Conservation (phyloP, 2,113 vertebrate genomes). For the Poeciliopsis occidentalis region DNA sequence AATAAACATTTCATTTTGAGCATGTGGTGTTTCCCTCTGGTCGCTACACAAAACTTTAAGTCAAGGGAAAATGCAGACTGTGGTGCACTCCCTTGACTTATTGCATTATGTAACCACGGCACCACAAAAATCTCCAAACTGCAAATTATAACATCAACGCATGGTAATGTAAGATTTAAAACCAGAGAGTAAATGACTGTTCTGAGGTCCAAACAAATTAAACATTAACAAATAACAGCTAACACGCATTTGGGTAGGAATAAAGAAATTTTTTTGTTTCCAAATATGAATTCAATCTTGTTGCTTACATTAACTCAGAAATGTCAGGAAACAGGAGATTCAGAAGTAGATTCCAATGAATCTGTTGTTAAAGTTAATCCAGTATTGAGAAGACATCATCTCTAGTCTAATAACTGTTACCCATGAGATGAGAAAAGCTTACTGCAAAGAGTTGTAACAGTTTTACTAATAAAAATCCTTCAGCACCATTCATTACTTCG, state of each 20-base stretch:
- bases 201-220: neutral
- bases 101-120: neutral
- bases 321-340: no score
- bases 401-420: neutral
- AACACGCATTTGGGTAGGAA: neutral
- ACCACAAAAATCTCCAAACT: slow-evolving; percentile 8
- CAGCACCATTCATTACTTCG: no score
- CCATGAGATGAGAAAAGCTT: no score
- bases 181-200: neutral
- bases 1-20: slow-evolving; percentile 42
- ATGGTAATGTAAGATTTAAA: neutral
- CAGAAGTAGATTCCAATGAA: neutral
- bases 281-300: neutral
- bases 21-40: neutral
- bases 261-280: slow-evolving; percentile 1
- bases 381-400: neutral
- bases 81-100: neutral
- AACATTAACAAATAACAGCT: neutral
- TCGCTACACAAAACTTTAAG: slow-evolving; percentile 21
- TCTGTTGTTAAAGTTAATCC: neutral
- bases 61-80: neutral
- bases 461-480: no score
- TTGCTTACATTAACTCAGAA: neutral
- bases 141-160: neutral
- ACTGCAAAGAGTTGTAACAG: no score